Conservation (phyloP, 2,113 vertebrate genomes). For the Seriola rivoliana region DNA sequence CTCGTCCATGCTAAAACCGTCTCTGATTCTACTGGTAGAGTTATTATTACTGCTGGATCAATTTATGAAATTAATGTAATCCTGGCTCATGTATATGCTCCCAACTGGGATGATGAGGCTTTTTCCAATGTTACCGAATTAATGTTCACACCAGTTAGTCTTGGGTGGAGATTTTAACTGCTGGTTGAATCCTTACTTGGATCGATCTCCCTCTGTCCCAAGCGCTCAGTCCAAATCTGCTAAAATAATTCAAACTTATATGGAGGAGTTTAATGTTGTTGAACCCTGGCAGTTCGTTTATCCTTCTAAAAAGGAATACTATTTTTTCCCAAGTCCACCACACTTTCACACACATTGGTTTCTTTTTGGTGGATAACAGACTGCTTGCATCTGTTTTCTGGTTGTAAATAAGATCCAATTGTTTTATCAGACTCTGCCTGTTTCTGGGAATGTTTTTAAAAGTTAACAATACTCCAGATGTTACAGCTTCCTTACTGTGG, state of each 20-base stretch:
- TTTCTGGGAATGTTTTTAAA: neutral
- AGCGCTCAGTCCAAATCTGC: neutral
- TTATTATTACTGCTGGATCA: too few relatives aligned
- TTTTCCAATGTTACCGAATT: too few relatives aligned
- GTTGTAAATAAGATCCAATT: neutral
- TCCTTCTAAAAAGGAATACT: neutral
- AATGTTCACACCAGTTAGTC: too few relatives aligned
- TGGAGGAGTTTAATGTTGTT: neutral
- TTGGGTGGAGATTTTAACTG: too few relatives aligned
- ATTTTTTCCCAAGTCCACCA: neutral
- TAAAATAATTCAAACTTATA: neutral
- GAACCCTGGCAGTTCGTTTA: neutral
- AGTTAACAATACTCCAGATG: neutral
- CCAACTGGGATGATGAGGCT: too few relatives aligned
- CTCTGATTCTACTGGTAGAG: too few relatives aligned
- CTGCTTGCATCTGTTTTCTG: neutral
- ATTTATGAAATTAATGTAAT: too few relatives aligned
- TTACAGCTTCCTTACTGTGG: neutral
- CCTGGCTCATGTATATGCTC: too few relatives aligned
- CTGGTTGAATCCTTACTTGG: too few relatives aligned
- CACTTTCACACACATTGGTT: neutral
- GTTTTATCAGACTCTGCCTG: neutral
- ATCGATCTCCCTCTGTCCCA: neutral
- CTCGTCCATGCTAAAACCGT: too few relatives aligned
- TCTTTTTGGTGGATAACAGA: neutral